phyloP scores from a whole-genome alignment of 2,797 vertebrate genomes.

The Cryptoprocta ferox region DNA sequence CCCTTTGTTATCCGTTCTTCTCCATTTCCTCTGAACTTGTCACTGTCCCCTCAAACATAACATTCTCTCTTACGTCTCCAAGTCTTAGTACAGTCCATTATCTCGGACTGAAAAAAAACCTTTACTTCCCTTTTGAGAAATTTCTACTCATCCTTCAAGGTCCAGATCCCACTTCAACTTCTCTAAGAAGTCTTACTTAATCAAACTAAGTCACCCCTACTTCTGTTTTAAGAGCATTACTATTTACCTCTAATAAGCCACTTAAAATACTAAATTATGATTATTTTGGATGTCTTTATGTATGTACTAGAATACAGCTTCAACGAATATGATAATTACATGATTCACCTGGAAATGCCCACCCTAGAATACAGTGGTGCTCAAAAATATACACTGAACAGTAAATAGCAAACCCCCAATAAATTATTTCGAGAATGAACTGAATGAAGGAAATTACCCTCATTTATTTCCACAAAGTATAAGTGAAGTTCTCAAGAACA shows the following conservation, averaged over 20 bases:
- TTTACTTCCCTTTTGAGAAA: not conserved
- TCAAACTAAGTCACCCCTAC: not conserved
- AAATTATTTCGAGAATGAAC: not conserved
- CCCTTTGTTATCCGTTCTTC: not conserved
- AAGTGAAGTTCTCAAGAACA: not conserved
- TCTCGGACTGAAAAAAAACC: not conserved
- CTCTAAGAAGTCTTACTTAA: conserved; percentile 2
- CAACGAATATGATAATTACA: not conserved
- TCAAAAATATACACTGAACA: not conserved
- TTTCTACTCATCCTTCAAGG: not conserved
- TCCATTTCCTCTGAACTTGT: not conserved
- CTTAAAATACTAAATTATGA: conserved; percentile 5
- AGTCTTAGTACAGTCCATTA: not conserved
- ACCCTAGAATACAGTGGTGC: not conserved
- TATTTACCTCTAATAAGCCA: not conserved
- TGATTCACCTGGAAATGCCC: conserved; percentile 18
- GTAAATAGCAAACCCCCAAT: not conserved
- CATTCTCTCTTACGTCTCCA: not conserved
- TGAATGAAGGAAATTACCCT: not conserved
- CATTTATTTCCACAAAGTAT: not conserved
- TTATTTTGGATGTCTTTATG: not conserved
- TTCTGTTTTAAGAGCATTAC: not conserved
- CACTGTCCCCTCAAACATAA: not conserved
- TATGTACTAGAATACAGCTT: not conserved
- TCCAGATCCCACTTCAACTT: not conserved